Evolutionary conservation across 2,113 vertebrate genomes (phyloP).

Genomic region (Chamaea fasciata): DNA sequence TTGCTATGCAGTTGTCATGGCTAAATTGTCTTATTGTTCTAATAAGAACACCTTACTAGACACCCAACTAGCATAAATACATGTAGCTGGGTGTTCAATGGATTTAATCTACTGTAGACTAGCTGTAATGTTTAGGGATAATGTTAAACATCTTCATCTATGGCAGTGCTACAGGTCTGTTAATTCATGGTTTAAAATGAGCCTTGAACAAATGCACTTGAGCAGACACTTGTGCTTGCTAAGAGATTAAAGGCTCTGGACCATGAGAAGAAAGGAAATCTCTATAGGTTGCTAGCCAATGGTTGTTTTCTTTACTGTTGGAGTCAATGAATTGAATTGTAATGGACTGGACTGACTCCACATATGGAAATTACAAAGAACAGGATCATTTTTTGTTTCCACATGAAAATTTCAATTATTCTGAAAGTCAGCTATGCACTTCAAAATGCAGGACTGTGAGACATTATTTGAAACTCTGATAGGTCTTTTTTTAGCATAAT

Average conservation of each 20-base stretch:
- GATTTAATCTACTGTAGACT: neutral
- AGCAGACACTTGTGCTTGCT: conserved; percentile 23
- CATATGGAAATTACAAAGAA: conserved; percentile 19
- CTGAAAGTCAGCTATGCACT: neutral
- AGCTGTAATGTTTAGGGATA: neutral
- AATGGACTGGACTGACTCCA: neutral
- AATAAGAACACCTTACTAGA: neutral
- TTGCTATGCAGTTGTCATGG: neutral
- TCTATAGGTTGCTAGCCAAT: conserved; percentile 26
- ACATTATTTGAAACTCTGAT: neutral
- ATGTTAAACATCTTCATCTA: conserved; percentile 18
- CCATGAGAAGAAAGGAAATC: conserved; percentile 29
- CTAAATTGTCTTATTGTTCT: neutral
- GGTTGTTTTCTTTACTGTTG: conserved; percentile 41
- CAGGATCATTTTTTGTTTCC: neutral
- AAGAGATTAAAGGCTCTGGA: conserved; percentile 45
- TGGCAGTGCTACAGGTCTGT: neutral
- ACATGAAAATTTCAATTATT: neutral
- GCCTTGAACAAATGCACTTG: conserved; percentile 5
- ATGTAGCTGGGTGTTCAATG: neutral
- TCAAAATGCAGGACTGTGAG: neutral
- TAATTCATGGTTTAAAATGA: conserved; percentile 27
- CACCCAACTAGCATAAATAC: neutral
- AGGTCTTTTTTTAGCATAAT: neutral
- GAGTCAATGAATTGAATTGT: conserved; percentile 30